These are phyloP conservation scores for Atherinosoma microstoma DNA, from an alignment of 2,797 vertebrate genomes.

Conservation along the genomic window DNA sequence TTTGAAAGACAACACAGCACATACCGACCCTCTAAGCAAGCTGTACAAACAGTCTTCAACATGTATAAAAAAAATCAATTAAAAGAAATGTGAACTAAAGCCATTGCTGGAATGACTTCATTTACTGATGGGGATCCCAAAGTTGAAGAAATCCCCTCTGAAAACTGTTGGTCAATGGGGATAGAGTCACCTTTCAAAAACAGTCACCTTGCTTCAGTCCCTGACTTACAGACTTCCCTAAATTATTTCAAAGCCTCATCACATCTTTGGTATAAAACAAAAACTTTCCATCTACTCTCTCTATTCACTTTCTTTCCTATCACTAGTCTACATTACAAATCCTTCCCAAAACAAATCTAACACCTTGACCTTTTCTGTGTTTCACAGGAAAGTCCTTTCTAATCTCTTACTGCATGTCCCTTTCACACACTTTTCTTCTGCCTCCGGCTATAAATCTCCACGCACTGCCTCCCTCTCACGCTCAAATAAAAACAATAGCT, in stretches of 20 bases:
- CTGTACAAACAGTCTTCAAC: slow-evolving; percentile 68
- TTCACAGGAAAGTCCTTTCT: slow-evolving; percentile 58
- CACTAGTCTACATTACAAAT: slow-evolving; percentile 64
- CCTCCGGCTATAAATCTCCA: slow-evolving; percentile 62
- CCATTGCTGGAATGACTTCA: slow-evolving; percentile 56
- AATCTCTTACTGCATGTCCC: slow-evolving; percentile 51
- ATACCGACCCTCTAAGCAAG: slow-evolving; percentile 55
- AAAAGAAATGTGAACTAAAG: slow-evolving; percentile 53
- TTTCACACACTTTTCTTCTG: slow-evolving; percentile 51
- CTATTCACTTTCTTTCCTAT: slow-evolving; percentile 71
- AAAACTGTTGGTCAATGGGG: slow-evolving; percentile 18
- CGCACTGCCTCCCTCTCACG: slow-evolving; percentile 43
- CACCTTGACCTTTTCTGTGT: slow-evolving; percentile 43
- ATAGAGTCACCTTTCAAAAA: slow-evolving; percentile 42
- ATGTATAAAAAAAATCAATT: slow-evolving; percentile 40
- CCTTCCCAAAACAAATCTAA: slow-evolving; percentile 47
- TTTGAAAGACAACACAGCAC: slow-evolving; percentile 51
- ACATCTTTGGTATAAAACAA: slow-evolving; percentile 72
- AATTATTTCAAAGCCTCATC: slow-evolving; percentile 56
- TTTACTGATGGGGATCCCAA: slow-evolving; percentile 50
- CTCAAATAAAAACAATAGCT: slow-evolving; percentile 74
- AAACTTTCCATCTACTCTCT: slow-evolving; percentile 67
- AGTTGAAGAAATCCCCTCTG: not conserved
- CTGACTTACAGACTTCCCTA: slow-evolving; percentile 24
- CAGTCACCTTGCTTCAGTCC: slow-evolving; percentile 28